phyloP scores from a whole-genome alignment of 2,888 invertebrate genomes.

The Heliconius cydno region DNA sequence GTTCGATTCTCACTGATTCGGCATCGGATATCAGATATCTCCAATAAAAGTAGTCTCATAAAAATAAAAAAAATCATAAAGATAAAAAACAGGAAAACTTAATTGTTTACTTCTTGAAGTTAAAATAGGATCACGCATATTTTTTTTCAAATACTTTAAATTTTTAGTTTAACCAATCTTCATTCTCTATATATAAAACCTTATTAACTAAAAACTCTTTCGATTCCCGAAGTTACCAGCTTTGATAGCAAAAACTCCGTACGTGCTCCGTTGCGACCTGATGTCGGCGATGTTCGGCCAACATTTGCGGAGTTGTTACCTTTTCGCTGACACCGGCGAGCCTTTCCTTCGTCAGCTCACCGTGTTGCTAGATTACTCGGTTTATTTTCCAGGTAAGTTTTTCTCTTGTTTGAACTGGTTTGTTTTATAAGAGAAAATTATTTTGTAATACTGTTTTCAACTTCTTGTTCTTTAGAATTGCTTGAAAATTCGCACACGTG shows the following conservation, averaged over 20 bases:
- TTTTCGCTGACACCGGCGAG: conserved; percentile 79
- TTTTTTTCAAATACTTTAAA: too few relatives aligned
- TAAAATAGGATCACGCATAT: too few relatives aligned
- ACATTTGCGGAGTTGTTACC: conserved; percentile 75
- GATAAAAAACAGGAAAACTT: too few relatives aligned
- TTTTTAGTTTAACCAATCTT: neutral
- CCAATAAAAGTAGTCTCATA: too few relatives aligned
- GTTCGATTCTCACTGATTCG: too few relatives aligned
- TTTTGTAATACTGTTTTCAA: too few relatives aligned
- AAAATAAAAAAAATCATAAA: too few relatives aligned
- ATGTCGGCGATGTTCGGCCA: conserved; percentile 81
- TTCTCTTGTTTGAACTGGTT: conserved; percentile 24
- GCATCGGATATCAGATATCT: too few relatives aligned
- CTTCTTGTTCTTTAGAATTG: too few relatives aligned
- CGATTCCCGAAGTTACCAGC: conserved; percentile 63
- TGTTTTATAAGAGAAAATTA: neutral
- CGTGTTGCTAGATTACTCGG: conserved; percentile 70
- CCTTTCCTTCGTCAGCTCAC: conserved; percentile 78
- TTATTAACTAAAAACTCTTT: neutral
- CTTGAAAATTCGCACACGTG: too few relatives aligned
- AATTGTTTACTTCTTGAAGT: too few relatives aligned
- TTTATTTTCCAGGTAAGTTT: conserved; percentile 76
- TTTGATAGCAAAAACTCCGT: conserved; percentile 70
- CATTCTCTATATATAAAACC: neutral
- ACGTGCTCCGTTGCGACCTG: conserved; percentile 75